Evolutionary conservation across 1,140 invertebrate genomes (phyloP).

Genomic region (Cydia splendana): DNA sequence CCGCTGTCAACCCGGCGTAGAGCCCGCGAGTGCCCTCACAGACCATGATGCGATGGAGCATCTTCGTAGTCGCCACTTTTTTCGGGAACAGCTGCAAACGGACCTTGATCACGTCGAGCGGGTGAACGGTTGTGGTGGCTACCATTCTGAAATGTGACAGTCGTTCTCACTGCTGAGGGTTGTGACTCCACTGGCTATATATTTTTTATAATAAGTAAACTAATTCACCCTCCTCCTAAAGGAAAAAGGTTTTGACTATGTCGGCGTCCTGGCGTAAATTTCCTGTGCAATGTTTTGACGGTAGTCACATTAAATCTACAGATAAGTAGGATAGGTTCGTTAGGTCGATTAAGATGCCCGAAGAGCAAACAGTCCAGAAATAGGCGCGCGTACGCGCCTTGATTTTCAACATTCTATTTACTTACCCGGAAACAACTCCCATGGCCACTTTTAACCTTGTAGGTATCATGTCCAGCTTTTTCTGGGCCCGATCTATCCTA

Average conservation of each 20-base stretch:
- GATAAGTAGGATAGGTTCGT: no score
- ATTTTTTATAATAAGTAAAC: no score
- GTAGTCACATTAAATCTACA: no score
- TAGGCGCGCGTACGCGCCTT: no score
- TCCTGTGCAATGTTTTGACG: no score
- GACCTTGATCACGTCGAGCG: conserved; percentile 97
- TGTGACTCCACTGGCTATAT: no score
- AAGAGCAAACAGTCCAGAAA: no score
- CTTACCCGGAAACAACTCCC: background rate
- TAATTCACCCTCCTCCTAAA: no score
- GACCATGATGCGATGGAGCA: conserved; percentile 86
- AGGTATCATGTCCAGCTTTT: background rate
- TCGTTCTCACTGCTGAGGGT: no score
- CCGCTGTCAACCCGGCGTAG: conserved; percentile 92
- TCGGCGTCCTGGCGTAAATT: no score
- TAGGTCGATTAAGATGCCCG: no score
- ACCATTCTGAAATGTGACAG: conserved; percentile 86
- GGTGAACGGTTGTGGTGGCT: conserved; percentile 97
- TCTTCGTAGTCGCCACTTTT: conserved; percentile 84
- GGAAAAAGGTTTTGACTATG: no score
- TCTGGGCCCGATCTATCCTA: background rate
- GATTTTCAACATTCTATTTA: background rate
- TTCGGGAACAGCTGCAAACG: conserved; percentile 94
- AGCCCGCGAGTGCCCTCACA: conserved; percentile 93
- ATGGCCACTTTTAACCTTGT: background rate